phyloP scores from a whole-genome alignment of 2,888 invertebrate genomes.

The Mythimna loreyi region DNA sequence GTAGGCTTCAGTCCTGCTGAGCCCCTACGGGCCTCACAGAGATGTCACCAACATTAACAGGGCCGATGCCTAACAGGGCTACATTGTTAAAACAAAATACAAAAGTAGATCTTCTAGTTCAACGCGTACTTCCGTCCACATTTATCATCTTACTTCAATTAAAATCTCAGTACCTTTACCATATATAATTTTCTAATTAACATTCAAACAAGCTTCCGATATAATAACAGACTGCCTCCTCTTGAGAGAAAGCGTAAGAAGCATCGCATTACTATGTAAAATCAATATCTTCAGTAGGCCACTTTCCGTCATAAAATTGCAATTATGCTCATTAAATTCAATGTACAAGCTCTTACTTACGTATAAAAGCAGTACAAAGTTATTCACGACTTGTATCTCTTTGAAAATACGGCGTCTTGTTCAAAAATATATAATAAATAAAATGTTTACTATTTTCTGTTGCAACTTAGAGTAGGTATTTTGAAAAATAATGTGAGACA shows the following conservation, averaged over 20 bases:
- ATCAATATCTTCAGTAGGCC: constrained; percentile 27
- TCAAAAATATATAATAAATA: neutral
- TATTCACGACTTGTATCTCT: neutral
- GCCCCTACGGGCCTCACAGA: too few relatives aligned
- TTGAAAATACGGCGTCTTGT: neutral
- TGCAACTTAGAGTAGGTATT: neutral
- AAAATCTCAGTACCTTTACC: neutral
- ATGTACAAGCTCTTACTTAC: constrained; percentile 7
- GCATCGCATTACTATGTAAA: constrained; percentile 12
- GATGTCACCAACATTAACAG: too few relatives aligned
- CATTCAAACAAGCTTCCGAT: constrained; percentile 8
- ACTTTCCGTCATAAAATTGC: constrained; percentile 37
- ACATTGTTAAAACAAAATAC: too few relatives aligned
- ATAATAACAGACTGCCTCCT: constrained; percentile 20
- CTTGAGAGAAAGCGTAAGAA: constrained; percentile 37
- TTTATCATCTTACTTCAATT: neutral
- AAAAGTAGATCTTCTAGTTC: neutral
- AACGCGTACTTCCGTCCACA: neutral
- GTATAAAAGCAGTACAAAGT: neutral
- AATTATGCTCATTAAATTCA: constrained; percentile 19
- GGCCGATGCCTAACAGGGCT: too few relatives aligned
- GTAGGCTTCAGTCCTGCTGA: too few relatives aligned
- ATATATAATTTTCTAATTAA: constrained; percentile 38
- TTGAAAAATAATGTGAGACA: neutral
- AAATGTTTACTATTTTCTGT: neutral